Evolutionary conservation across 2,113 vertebrate species (phyloP).

Genomic region (Castor canadensis): DNA sequence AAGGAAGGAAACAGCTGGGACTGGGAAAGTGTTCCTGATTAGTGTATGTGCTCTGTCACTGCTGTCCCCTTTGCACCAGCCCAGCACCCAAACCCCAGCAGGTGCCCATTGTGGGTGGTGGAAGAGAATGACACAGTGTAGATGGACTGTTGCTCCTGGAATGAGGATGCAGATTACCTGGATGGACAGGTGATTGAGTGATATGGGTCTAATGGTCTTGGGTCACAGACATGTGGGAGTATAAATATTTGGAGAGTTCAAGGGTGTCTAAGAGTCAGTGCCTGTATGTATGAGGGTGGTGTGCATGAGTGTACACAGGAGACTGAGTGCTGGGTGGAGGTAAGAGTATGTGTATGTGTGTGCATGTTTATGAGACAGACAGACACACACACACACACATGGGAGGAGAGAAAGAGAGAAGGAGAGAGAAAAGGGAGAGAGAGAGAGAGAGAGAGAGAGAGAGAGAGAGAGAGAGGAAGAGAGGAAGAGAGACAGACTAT

Average conservation of each 20-base stretch:
- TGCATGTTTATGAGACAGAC: not conserved
- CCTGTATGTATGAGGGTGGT: not conserved
- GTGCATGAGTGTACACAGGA: rapidly evolving
- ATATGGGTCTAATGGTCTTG: not conserved
- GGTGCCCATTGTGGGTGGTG: rapidly evolving
- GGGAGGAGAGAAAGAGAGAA: not conserved
- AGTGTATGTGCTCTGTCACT: not conserved
- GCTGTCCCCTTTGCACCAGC: not conserved
- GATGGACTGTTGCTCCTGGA: rapidly evolving
- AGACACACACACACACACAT: not conserved
- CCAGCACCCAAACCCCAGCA: not conserved
- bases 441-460: not conserved
- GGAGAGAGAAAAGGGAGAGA: too few species aligned
- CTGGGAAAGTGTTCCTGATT: not conserved
- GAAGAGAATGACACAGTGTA: not conserved
- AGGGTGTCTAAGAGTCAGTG: not conserved
- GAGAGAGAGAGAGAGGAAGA: not conserved
- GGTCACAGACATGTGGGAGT: not conserved
- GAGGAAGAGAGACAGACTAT: not conserved
- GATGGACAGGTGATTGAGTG: not conserved
- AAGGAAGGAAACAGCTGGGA: not conserved
- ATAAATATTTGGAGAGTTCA: not conserved
- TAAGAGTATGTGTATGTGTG: not conserved
- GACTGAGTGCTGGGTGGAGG: not conserved
- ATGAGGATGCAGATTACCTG: not conserved